Base-by-base conservation (phyloP, 1,140 invertebrate species). In the Conopomorpha cramerella region DNA sequence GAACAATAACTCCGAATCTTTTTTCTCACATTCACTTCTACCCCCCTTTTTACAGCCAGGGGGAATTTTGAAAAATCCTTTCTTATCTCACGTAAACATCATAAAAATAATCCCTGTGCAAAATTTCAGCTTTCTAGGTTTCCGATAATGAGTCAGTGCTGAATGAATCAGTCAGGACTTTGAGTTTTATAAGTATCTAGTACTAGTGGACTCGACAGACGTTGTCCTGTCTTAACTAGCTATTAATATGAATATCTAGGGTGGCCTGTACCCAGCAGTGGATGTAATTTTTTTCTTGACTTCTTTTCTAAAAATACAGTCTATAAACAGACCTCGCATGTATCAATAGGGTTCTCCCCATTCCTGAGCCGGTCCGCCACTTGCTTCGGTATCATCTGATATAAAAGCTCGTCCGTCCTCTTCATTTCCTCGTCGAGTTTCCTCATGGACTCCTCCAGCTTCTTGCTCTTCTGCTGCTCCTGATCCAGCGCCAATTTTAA, bases 311-410 rank as follows among this genome's bases (percentile, higher is more conserved):
- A 32, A 14, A 11, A 3, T 32, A 16, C 7, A 3, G 8, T 16
- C 8, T 32, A 16, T 7, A 17, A 7, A 41, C 60, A 71, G 70
- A 97, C 95, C 84, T 98, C 91, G 67, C 94, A 98, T 15, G 95
- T 98, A 47, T 95, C 91, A 27, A 97, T 92, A 0, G 94, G 90
- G 56, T 91, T 93, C 71, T 96, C 93, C 15, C 96, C 96, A 35
- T 89, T 89, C 40, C 95, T 77, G 12, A 98, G 78, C 39, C 94
- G 81, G 74, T 98, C 94, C 0, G 95, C 95, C 0, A 97, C 94
- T 66, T 93, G 90, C 73, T 96, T 97, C 3, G 96, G 96, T 80
- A 99, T 97, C 95, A 98, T 98, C 78, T 98, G 96, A 71, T 98
- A 98, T 0, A 98, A 72, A 1, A 99, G 76, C 44, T 96, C 93